Percentiles rank a stretch among this genome's conserved stretches.
Evolutionary conservation across 2,888 invertebrate species (phyloP).

Genomic region (Melipona beecheii): DNA sequence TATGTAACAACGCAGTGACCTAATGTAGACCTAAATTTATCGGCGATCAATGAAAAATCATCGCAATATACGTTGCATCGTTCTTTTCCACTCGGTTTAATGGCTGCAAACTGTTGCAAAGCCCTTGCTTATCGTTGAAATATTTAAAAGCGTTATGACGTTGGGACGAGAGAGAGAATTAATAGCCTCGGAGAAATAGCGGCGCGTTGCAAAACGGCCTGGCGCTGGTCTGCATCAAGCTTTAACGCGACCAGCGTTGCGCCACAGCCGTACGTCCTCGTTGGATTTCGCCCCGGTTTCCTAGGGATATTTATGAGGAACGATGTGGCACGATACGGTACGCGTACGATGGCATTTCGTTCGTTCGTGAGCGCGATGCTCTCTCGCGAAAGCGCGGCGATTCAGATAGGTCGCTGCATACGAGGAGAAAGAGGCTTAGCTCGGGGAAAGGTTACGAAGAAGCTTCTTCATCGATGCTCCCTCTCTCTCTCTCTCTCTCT

Average conservation of each 20-base stretch:
- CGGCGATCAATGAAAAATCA: neutral
- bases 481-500: no score
- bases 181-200: neutral
- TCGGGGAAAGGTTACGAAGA: constrained; percentile 36
- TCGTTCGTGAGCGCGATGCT: constrained; percentile 32
- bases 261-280: constrained; percentile 34
- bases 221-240: neutral
- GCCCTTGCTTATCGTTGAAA: neutral
- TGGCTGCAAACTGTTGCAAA: neutral
- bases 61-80: neutral
- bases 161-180: neutral
- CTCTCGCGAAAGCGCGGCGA: constrained; percentile 12
- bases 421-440: neutral
- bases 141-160: neutral
- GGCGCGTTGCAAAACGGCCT: neutral
- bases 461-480: constrained; percentile 34
- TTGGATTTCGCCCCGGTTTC: constrained; percentile 56
- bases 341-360: constrained; percentile 38
- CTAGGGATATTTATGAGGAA: constrained; percentile 46
- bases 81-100: neutral
- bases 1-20: neutral
- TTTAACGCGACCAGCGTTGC: constrained; percentile 29
- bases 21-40: no score
- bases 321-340: neutral
- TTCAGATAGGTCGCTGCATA: constrained; percentile 31